These are phyloP conservation scores for Lepisosteus oculatus DNA, from an alignment of 2,113 vertebrate species.

Conservation along the genomic window DNA sequence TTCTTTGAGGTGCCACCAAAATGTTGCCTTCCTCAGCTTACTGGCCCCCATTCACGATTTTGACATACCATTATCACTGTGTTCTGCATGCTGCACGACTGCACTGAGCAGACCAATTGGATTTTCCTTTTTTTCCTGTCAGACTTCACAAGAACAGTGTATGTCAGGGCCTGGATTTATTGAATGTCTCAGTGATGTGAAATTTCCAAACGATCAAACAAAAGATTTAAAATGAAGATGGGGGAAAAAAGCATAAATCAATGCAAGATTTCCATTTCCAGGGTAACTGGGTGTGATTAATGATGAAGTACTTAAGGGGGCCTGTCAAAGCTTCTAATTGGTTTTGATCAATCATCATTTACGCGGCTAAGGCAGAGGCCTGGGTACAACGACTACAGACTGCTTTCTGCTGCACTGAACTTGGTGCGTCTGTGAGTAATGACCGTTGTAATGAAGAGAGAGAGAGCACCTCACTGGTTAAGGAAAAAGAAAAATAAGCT, in stretches of 20 bases:
- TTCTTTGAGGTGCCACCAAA: too few relatives aligned
- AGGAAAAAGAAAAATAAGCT: too few relatives aligned
- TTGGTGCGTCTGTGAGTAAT: too few relatives aligned
- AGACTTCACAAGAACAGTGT: constrained; percentile 13
- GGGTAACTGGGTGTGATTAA: constrained; percentile 62
- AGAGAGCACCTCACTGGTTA: too few relatives aligned
- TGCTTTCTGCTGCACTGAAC: too few relatives aligned
- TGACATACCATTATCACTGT: background rate
- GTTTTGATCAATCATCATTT: constrained; percentile 74
- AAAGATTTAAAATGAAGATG: constrained; percentile 34
- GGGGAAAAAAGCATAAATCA: constrained; percentile 65
- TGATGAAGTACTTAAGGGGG: constrained; percentile 60
- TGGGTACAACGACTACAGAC: constrained; percentile 3
- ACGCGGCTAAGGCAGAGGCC: constrained; percentile 49
- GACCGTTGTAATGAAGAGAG: too few relatives aligned
- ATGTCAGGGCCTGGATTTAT: constrained; percentile 46
- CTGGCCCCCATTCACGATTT: background rate
- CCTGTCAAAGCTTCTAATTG: constrained; percentile 73
- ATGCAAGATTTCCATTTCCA: constrained; percentile 52
- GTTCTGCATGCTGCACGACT: background rate
- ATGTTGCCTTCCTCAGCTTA: background rate
- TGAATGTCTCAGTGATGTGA: constrained; percentile 39
- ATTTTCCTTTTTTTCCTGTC: background rate
- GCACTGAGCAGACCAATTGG: too few relatives aligned
- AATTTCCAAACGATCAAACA: constrained; percentile 46